Evolutionary conservation across 1,140 invertebrate genomes (phyloP).

Genomic region (Paralvinella palmiformis): DNA sequence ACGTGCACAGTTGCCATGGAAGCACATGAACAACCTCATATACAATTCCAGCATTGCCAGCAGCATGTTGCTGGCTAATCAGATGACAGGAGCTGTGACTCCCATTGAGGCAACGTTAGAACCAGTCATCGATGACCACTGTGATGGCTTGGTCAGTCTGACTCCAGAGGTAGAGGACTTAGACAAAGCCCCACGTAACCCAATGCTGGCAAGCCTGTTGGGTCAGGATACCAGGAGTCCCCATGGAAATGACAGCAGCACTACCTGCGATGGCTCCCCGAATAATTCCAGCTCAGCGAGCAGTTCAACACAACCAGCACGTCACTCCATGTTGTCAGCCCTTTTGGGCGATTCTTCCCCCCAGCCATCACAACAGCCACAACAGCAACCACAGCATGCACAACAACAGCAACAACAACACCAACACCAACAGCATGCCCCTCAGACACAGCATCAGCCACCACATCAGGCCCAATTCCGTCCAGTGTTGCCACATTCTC

Average conservation of each 20-base stretch:
- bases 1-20: too few species aligned
- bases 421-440: slow-evolving; percentile 23
- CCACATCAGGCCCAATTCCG: too few species aligned
- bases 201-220: slow-evolving; percentile 39
- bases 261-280: neutral
- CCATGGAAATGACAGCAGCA: neutral
- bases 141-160: too few species aligned
- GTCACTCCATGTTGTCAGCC: slow-evolving; percentile 9
- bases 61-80: too few species aligned
- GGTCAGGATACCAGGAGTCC: slow-evolving; percentile 26
- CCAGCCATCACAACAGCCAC: slow-evolving; percentile 2
- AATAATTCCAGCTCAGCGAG: neutral
- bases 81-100: too few species aligned
- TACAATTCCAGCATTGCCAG: neutral
- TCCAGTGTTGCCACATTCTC: slow-evolving; percentile 8
- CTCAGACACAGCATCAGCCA: too few species aligned
- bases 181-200: slow-evolving; percentile 33
- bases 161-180: slow-evolving; percentile 11
- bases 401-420: slow-evolving; percentile 22
- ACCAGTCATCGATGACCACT: too few species aligned
- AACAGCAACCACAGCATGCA: slow-evolving; percentile 20
- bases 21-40: too few species aligned
- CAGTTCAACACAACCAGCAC: neutral
- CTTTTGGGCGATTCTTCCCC: neutral
- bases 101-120: too few species aligned